phyloP scores from a whole-genome alignment of 2,888 invertebrate genomes.

The Heliconius sara region DNA sequence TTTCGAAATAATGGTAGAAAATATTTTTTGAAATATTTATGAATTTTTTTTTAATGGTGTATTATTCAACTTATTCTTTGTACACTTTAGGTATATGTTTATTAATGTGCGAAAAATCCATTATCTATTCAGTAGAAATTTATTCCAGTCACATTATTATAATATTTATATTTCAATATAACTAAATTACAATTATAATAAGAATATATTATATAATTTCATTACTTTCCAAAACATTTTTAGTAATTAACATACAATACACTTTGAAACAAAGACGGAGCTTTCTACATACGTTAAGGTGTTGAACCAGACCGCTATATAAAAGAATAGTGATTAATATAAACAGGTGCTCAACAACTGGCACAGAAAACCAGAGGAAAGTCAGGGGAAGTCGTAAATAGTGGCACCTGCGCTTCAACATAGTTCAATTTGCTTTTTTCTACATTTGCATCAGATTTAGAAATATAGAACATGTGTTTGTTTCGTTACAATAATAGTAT shows the following conservation, averaged over 20 bases:
- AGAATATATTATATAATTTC: slow-evolving; percentile 22
- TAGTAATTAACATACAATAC: slow-evolving; percentile 31
- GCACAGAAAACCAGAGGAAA: slow-evolving; percentile 63
- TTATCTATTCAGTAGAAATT: neutral
- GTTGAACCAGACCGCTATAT: slow-evolving; percentile 66
- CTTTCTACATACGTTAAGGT: slow-evolving; percentile 39
- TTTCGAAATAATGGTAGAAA: neutral
- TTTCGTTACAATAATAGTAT: neutral
- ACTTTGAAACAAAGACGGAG: slow-evolving; percentile 23
- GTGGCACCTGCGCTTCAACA: slow-evolving; percentile 64
- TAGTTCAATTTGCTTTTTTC: slow-evolving; percentile 55
- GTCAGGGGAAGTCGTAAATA: slow-evolving; percentile 78
- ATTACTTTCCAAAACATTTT: slow-evolving; percentile 18
- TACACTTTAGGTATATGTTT: no score
- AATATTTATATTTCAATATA: slow-evolving; percentile 8
- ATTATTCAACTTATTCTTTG: neutral
- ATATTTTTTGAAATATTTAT: no score
- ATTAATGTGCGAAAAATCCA: slow-evolving; percentile 1
- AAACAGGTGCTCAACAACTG: slow-evolving; percentile 72
- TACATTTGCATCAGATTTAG: slow-evolving; percentile 63
- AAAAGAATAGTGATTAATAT: slow-evolving; percentile 73
- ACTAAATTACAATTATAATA: slow-evolving; percentile 22
- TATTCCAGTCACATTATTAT: neutral
- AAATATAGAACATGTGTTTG: slow-evolving; percentile 28
- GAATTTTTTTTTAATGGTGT: no score